These are phyloP conservation scores for Brenthis daphne DNA, from an alignment of 2,888 invertebrate genomes.

Conservation along the genomic window DNA sequence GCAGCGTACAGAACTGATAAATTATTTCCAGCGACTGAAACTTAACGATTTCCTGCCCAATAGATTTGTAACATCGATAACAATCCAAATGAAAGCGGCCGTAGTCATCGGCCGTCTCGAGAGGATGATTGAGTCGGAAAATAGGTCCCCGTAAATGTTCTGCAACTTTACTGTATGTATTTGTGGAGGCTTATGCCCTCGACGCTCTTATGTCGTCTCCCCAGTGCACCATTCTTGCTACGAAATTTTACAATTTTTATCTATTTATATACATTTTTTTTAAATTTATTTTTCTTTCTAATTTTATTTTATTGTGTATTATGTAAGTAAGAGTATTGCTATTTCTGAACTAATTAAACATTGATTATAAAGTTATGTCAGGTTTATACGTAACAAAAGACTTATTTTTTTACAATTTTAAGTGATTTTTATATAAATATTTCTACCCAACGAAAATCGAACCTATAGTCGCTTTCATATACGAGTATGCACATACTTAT, in stretches of 20 bases:
- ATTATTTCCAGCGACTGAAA: constrained; percentile 40
- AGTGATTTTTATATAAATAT: too few species aligned
- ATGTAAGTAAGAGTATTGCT: too few species aligned
- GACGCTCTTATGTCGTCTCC: constrained; percentile 31
- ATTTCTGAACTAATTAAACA: too few species aligned
- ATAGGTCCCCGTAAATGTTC: constrained; percentile 58
- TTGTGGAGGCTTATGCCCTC: constrained; percentile 43
- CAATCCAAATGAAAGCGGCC: constrained; percentile 39
- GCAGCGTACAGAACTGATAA: constrained; percentile 36
- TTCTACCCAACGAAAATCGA: too few species aligned
- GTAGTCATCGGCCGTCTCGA: constrained; percentile 75
- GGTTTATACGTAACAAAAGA: too few species aligned
- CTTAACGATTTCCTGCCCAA: constrained; percentile 39
- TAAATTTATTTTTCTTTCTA: neutral
- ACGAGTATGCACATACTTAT: too few species aligned
- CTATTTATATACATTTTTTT: constrained; percentile 1
- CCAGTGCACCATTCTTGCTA: constrained; percentile 8
- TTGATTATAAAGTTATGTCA: too few species aligned
- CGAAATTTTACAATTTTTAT: constrained; percentile 17
- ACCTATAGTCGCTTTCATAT: too few species aligned
- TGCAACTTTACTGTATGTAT: constrained; percentile 44
- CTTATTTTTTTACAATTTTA: too few species aligned
- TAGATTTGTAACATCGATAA: constrained; percentile 43
- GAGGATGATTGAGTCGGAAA: constrained; percentile 77
- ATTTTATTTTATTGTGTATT: neutral